These are phyloP conservation scores for Listronotus bonariensis DNA, from an alignment of 1,140 invertebrate species.

Conservation along the genomic window DNA sequence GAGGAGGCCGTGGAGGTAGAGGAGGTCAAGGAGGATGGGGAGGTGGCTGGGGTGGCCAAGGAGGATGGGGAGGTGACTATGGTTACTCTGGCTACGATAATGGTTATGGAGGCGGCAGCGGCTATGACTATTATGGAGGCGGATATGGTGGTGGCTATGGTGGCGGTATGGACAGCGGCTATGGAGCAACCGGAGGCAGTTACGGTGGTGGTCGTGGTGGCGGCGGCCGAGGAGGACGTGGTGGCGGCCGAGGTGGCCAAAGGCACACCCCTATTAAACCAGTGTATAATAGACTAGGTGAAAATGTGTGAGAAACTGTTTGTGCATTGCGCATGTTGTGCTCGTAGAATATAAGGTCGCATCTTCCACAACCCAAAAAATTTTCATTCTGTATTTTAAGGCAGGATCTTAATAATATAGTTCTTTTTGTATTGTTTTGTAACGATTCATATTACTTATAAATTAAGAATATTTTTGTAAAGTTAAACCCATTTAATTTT, in stretches of 20 bases:
- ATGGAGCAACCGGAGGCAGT: conserved; percentile 10
- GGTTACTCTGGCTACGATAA: conserved; percentile 24
- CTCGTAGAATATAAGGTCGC: conserved; percentile 22
- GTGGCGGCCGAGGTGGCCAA: conserved; percentile 25
- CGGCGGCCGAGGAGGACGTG: conserved; percentile 4
- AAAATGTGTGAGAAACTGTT: conserved; percentile 30
- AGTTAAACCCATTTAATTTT: conserved; percentile 12
- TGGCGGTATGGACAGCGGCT: background rate
- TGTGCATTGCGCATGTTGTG: conserved; percentile 22
- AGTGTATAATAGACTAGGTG: conserved; percentile 25
- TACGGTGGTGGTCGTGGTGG: conserved; percentile 18
- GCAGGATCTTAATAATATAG: conserved; percentile 12
- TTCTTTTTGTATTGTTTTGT: conserved; percentile 33
- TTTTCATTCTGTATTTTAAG: conserved; percentile 16
- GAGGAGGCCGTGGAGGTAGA: conserved; percentile 61
- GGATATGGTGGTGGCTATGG: conserved; percentile 16
- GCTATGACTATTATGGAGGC: conserved; percentile 14
- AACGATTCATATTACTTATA: conserved; percentile 17
- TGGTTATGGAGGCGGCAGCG: conserved; percentile 14
- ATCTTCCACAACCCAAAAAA: conserved; percentile 28
- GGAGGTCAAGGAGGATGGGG: conserved; percentile 51
- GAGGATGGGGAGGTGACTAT: conserved; percentile 9
- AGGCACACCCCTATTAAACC: conserved; percentile 34
- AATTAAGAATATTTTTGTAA: conserved; percentile 37
- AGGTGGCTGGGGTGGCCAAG: conserved; percentile 16